Conservation (phyloP, 2,888 invertebrate genomes). For the Timandra comae region DNA sequence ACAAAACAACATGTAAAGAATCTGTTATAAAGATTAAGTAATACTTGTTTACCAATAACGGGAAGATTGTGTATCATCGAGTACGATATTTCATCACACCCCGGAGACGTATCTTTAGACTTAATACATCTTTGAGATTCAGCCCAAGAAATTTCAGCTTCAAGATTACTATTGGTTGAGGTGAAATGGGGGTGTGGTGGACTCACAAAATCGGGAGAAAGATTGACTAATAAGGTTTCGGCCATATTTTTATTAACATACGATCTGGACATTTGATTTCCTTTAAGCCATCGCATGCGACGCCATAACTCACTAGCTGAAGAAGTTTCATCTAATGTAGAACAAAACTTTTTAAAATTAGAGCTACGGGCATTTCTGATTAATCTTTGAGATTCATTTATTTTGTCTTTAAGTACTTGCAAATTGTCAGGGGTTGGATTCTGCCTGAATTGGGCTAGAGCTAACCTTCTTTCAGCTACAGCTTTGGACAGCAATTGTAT, state of each 20-base stretch:
- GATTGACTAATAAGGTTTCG: not conserved
- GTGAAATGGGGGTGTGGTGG: not conserved
- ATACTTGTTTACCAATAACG: slow-evolving; percentile 1
- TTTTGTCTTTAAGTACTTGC: not conserved
- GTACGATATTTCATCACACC: slow-evolving; percentile 12
- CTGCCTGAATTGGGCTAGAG: slow-evolving; percentile 1
- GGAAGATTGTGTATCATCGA: slow-evolving; percentile 17
- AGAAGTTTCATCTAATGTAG: not conserved
- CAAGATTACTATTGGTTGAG: not conserved
- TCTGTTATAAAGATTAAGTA: slow-evolving; percentile 10
- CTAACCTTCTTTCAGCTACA: slow-evolving; percentile 3
- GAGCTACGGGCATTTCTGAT: not conserved
- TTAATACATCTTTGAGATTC: slow-evolving; percentile 1
- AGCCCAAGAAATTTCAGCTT: not conserved
- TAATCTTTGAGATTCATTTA: not conserved
- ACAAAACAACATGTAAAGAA: slow-evolving; percentile 5
- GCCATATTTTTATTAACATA: not conserved
- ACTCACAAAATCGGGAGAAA: slow-evolving; percentile 2
- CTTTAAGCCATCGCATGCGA: not conserved
- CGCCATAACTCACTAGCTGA: not conserved
- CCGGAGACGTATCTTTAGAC: slow-evolving; percentile 14
- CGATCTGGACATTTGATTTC: not conserved
- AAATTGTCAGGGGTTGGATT: slow-evolving; percentile 1
- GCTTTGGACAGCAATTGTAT: not conserved
- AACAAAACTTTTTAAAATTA: not conserved